Percentiles rank a stretch among this genome's conserved stretches.
These are phyloP conservation scores for Blastomussa wellsi DNA, from an alignment of 92 coral and sea anemone species.

Conservation along the genomic window DNA sequence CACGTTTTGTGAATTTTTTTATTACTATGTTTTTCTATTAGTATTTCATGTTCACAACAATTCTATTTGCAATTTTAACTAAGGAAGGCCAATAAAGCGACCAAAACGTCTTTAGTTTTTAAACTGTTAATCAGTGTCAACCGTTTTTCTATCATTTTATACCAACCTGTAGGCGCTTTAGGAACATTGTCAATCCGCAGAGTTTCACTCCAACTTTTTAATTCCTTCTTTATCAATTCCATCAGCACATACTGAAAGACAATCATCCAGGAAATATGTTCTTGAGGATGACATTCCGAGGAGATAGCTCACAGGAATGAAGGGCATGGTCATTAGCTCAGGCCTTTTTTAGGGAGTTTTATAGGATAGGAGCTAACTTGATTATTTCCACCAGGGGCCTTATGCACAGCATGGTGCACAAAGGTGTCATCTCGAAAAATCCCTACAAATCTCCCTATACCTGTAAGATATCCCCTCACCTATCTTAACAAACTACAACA, in stretches of 20 bases:
- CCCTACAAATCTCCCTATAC: not conserved
- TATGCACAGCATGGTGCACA: not conserved
- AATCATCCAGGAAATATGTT: not conserved
- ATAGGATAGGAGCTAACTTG: not conserved
- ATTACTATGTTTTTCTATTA: no score
- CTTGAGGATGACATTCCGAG: not conserved
- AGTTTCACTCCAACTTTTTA: constrained; percentile 89
- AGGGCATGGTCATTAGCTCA: not conserved
- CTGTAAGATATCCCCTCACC: no score
- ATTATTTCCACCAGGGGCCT: not conserved
- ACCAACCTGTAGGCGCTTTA: constrained; percentile 68
- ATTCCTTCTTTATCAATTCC: constrained; percentile 75
- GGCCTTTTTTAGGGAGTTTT: not conserved
- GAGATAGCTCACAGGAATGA: not conserved
- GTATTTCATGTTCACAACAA: no score
- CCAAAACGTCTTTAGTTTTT: no score
- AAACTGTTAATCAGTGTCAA: no score
- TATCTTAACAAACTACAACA: no score
- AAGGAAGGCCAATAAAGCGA: no score
- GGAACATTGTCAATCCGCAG: constrained; percentile 85
- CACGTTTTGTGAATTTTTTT: no score
- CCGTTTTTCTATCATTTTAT: no score
- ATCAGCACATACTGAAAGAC: constrained; percentile 67
- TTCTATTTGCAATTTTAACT: no score
- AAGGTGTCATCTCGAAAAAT: not conserved